phyloP scores from a whole-genome alignment of 2,113 vertebrate genomes.

The Proteles cristata region DNA sequence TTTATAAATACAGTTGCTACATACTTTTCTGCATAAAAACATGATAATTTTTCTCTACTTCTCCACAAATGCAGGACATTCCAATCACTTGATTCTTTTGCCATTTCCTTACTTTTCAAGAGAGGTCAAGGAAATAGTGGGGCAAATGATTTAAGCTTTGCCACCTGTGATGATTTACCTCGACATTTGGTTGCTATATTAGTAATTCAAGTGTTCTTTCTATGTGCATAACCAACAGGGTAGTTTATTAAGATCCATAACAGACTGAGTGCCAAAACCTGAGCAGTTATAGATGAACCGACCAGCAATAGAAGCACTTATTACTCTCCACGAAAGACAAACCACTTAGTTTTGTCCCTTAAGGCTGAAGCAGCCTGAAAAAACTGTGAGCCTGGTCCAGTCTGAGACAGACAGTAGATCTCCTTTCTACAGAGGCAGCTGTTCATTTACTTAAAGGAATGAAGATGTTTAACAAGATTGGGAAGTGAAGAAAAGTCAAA shows the following conservation, averaged over 20 bases:
- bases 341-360: constrained; percentile 44
- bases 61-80: neutral
- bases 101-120: neutral
- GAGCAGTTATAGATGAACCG: constrained; percentile 29
- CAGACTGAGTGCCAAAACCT: constrained; percentile 8
- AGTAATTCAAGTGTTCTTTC: constrained; percentile 39
- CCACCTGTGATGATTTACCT: constrained; percentile 38
- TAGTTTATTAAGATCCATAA: constrained; percentile 51
- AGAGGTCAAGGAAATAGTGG: neutral
- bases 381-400: constrained; percentile 44
- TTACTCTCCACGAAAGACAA: constrained; percentile 40
- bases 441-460: constrained; percentile 57
- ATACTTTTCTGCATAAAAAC: neutral
- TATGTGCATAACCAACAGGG: constrained; percentile 25
- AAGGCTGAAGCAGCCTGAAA: constrained; percentile 44
- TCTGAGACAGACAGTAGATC: constrained; percentile 29
- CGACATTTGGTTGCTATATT: neutral
- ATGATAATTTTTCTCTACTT: neutral
- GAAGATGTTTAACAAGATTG: constrained; percentile 56
- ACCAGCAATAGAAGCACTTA: neutral
- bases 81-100: neutral
- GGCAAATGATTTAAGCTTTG: neutral
- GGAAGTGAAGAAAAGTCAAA: constrained; percentile 24
- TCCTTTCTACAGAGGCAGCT: constrained; percentile 41
- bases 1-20: neutral